A percentile compares a stretch with the other conserved stretches of the same genome.
phyloP scores from a whole-genome alignment of 2,797 vertebrate genomes.

The Macrochelys suwanniensis region DNA sequence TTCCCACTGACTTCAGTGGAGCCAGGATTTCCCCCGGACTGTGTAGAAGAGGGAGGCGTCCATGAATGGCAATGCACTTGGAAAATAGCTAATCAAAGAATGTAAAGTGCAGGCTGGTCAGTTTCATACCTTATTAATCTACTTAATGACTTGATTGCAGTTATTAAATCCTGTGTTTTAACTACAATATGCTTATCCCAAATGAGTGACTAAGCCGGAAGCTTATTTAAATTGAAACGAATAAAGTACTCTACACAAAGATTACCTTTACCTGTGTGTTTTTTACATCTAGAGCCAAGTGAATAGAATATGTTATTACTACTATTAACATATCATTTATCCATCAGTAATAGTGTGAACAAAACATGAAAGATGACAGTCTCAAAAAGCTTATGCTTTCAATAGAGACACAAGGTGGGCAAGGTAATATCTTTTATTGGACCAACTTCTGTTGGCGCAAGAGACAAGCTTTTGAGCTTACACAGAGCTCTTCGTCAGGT shows the following conservation, averaged over 20 bases:
- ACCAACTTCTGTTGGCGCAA: background rate
- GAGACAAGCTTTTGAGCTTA: no score
- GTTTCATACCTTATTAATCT: slow-evolving; percentile 26
- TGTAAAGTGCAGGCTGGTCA: background rate
- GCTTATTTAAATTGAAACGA: background rate
- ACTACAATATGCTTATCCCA: background rate
- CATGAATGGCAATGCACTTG: background rate
- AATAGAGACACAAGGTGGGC: background rate
- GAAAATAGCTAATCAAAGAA: slow-evolving; percentile 33
- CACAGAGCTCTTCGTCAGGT: no score
- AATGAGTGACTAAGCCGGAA: background rate
- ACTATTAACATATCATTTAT: background rate
- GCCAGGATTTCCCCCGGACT: background rate
- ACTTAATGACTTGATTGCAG: slow-evolving; percentile 25
- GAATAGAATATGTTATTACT: background rate
- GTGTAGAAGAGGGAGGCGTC: background rate
- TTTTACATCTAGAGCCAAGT: background rate
- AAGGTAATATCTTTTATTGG: background rate
- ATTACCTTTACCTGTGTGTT: background rate
- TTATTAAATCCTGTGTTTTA: slow-evolving; percentile 13
- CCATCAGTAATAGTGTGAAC: background rate
- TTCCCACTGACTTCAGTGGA: background rate
- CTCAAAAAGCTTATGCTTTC: background rate
- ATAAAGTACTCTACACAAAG: background rate
- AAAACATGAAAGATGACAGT: background rate